phyloP scores from a whole-genome alignment of 2,888 invertebrate species.

The Microdon myrmicae region DNA sequence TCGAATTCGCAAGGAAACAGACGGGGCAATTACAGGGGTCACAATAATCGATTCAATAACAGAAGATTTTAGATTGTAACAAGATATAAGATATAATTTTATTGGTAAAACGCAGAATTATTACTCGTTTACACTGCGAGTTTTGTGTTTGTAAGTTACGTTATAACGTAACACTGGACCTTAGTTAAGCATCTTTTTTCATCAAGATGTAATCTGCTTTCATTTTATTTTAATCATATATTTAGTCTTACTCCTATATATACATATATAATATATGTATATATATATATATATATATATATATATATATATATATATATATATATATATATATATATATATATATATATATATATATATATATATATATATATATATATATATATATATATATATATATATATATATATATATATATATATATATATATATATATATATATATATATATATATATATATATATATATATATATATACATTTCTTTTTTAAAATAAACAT shows the following conservation, averaged over 20 bases:
- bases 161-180: no score
- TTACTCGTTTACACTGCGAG: no score
- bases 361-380: constrained; percentile 19
- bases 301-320: constrained; percentile 16
- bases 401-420: constrained; percentile 16
- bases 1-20: no score
- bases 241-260: no score
- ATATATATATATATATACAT: constrained; percentile 2
- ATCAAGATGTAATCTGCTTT: no score
- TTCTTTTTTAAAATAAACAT: background rate
- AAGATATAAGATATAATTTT: no score
- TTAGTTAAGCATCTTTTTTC: no score
- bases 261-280: no score
- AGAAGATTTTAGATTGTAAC: constrained; percentile 2
- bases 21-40: constrained; percentile 23
- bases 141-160: no score
- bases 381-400: constrained; percentile 18
- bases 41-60: constrained; percentile 16
- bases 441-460: constrained; percentile 8
- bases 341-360: constrained; percentile 11
- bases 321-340: constrained; percentile 18
- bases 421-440: constrained; percentile 10
- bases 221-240: no score
- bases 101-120: no score
- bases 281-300: constrained; percentile 6